Evolutionary conservation across 2,888 invertebrate species (phyloP).

Genomic region (Apodemia mormo): DNA sequence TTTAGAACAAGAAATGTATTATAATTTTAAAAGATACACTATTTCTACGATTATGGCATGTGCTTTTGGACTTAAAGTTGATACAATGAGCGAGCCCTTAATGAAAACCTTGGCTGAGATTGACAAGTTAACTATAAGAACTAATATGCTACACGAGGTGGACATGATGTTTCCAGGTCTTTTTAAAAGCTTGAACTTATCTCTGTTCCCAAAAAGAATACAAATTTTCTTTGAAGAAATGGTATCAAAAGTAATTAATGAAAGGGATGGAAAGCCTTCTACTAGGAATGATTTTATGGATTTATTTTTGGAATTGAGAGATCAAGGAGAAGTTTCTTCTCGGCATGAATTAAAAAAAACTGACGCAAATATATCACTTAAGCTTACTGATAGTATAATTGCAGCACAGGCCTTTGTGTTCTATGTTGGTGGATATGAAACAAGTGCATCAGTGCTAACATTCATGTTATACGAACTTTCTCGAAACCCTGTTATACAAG

Average conservation of each 20-base stretch:
- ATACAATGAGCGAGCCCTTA: constrained; percentile 28
- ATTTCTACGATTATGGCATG: constrained; percentile 46
- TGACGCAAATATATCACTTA: background rate
- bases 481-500: constrained; percentile 56
- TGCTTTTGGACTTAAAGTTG: constrained; percentile 48
- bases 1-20: constrained; percentile 43
- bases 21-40: constrained; percentile 47
- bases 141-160: background rate
- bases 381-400: constrained; percentile 16
- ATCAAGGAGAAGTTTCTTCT: constrained; percentile 42
- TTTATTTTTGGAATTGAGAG: constrained; percentile 49
- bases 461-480: constrained; percentile 59
- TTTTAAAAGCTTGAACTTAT: background rate
- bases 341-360: background rate
- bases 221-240: constrained; percentile 13
- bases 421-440: constrained; percentile 69
- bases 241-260: constrained; percentile 9
- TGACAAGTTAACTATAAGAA: constrained; percentile 1
- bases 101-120: constrained; percentile 3
- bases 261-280: constrained; percentile 46
- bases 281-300: constrained; percentile 57
- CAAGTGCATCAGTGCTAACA: constrained; percentile 60
- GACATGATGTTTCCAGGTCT: constrained; percentile 19
- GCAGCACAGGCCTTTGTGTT: constrained; percentile 36
- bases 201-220: background rate